phyloP scores from a whole-genome alignment of 2,113 vertebrate species.

The Bubo bubo region DNA sequence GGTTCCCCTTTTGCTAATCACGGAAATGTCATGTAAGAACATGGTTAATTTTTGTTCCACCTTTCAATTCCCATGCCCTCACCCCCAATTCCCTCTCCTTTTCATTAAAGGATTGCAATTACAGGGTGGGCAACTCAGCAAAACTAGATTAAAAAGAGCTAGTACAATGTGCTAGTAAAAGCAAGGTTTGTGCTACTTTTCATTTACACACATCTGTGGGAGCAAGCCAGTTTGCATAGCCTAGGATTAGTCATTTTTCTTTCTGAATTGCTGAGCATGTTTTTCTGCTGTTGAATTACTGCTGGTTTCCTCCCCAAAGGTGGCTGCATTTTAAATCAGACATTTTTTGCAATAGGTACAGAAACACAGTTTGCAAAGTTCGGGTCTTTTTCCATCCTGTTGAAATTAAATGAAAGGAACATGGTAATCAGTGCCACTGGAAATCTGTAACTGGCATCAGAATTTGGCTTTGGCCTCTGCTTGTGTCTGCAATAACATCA shows the following conservation, averaged over 20 bases:
- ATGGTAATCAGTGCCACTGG: neutral
- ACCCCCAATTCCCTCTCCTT: neutral
- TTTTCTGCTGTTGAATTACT: neutral
- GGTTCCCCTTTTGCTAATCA: neutral
- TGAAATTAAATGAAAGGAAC: neutral
- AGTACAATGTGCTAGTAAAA: neutral
- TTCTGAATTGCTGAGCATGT: neutral
- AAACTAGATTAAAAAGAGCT: neutral
- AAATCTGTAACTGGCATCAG: neutral
- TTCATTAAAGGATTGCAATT: neutral
- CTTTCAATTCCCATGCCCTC: neutral
- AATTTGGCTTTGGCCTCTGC: neutral
- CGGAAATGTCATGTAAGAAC: neutral
- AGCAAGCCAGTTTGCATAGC: neutral
- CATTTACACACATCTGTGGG: neutral
- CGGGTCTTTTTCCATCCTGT: neutral
- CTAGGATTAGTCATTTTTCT: neutral
- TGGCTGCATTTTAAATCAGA: neutral
- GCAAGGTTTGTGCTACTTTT: neutral
- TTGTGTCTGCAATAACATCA: neutral
- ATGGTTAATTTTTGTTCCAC: neutral
- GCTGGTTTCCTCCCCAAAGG: neutral
- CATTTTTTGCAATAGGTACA: neutral
- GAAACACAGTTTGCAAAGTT: neutral
- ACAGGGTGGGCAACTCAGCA: neutral